phyloP scores from a whole-genome alignment of 2,113 vertebrate genomes.

The Macrotis lagotis region DNA sequence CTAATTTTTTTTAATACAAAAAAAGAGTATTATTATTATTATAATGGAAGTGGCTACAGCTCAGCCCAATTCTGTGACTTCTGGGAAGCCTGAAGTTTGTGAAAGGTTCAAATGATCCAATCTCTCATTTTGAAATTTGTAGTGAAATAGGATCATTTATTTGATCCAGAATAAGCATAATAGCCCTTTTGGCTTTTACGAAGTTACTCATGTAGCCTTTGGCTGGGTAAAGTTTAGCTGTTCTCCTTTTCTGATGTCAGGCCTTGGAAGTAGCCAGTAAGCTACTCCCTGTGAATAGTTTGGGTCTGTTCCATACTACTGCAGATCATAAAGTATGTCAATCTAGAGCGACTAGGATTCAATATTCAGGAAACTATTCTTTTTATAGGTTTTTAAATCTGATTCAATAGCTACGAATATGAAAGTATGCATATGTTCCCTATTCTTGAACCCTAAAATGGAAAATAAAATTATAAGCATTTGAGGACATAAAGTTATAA shows the following conservation, averaged over 20 bases:
- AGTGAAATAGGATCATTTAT: background rate
- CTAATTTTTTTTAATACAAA: conserved; percentile 47
- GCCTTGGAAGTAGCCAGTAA: background rate
- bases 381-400: background rate
- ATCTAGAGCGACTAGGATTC: background rate
- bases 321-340: background rate
- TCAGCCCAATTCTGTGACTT: background rate
- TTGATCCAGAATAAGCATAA: background rate
- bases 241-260: background rate
- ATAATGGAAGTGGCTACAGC: background rate
- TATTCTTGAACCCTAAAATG: conserved; percentile 2
- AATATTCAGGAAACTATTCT: background rate
- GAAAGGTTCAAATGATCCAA: background rate
- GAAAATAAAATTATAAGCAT: background rate
- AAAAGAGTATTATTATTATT: background rate
- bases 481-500: background rate
- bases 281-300: conserved; percentile 1
- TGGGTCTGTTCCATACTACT: background rate
- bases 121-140: background rate
- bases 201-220: background rate
- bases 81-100: background rate
- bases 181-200: background rate
- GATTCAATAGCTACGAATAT: conserved; percentile 10
- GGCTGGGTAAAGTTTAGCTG: background rate
- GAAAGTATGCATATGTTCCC: background rate